Percentiles rank a stretch among this genome's conserved stretches.
Conservation (phyloP, 2,888 invertebrate genomes). For the Stratiomys singularior region DNA sequence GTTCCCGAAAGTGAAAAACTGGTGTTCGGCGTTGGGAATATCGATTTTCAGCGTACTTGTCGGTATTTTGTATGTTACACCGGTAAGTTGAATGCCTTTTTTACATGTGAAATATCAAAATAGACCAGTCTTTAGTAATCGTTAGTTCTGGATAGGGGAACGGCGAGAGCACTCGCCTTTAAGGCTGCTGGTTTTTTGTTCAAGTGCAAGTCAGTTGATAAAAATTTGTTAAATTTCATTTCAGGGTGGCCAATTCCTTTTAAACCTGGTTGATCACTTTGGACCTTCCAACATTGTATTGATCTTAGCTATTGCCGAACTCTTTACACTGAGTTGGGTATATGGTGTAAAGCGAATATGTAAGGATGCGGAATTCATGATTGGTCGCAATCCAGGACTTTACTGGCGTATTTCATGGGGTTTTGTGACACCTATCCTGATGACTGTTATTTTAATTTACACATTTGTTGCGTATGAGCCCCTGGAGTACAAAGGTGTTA, state of each 20-base stretch:
- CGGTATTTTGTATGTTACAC: slow-evolving; percentile 74
- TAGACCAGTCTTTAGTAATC: no score
- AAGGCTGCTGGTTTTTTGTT: no score
- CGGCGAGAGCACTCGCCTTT: no score
- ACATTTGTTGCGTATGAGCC: slow-evolving; percentile 72
- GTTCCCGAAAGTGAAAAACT: slow-evolving; percentile 65
- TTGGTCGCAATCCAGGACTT: slow-evolving; percentile 72
- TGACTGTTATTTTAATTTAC: slow-evolving; percentile 77
- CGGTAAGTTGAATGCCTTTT: slow-evolving; percentile 67
- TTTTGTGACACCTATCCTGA: slow-evolving; percentile 75
- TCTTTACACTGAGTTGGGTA: slow-evolving; percentile 77
- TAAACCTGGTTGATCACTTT: slow-evolving; percentile 78
- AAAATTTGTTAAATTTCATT: no score
- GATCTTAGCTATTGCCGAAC: slow-evolving; percentile 73
- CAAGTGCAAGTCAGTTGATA: no score
- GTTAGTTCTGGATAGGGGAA: no score
- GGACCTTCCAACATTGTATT: slow-evolving; percentile 81
- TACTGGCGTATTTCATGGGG: slow-evolving; percentile 88
- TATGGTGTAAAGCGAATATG: slow-evolving; percentile 77
- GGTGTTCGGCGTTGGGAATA: slow-evolving; percentile 68
- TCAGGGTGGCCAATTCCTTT: slow-evolving; percentile 79
- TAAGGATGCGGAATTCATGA: slow-evolving; percentile 83
- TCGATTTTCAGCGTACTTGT: slow-evolving; percentile 68
- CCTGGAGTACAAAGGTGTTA: slow-evolving; percentile 70
- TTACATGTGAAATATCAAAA: neutral